Percentiles rank a stretch among this genome's conserved stretches.
Conservation (phyloP, 2,113 vertebrate species). For the Lycocorax pyrrhopterus region DNA sequence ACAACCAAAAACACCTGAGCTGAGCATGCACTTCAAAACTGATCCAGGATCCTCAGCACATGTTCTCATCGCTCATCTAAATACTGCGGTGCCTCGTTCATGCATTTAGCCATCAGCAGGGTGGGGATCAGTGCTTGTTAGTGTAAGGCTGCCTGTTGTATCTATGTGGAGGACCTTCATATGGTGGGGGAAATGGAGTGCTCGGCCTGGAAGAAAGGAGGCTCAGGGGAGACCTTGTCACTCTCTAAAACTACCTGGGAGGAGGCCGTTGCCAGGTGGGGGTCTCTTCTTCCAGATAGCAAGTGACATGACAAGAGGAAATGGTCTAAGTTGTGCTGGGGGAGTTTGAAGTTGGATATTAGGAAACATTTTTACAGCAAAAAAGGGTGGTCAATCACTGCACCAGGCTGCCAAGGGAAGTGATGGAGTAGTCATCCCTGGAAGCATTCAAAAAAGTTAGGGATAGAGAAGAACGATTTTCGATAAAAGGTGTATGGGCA, state of each 20-base stretch:
- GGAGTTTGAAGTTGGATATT: background rate
- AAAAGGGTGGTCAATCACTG: background rate
- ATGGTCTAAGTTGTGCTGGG: background rate
- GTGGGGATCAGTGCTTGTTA: background rate
- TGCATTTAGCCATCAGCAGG: background rate
- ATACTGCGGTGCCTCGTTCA: fast-evolving
- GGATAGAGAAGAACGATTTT: background rate
- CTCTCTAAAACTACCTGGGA: background rate
- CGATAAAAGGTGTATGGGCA: background rate
- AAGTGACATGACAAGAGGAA: background rate
- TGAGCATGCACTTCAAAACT: background rate
- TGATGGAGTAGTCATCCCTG: background rate
- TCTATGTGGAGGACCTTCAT: background rate
- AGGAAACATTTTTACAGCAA: background rate
- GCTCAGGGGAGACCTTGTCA: background rate
- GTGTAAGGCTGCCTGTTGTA: background rate
- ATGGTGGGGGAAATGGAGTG: background rate
- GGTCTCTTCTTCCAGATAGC: background rate
- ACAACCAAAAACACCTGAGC: fast-evolving
- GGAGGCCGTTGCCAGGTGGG: background rate
- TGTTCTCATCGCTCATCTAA: background rate
- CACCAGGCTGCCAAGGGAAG: background rate
- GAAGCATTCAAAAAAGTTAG: background rate
- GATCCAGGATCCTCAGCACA: too few relatives aligned
- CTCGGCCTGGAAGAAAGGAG: background rate